Evolutionary conservation across 2,113 vertebrate genomes (phyloP), one percentile per base, ranked within the genome.

Genomic region (Trogon surrucura): DNA sequence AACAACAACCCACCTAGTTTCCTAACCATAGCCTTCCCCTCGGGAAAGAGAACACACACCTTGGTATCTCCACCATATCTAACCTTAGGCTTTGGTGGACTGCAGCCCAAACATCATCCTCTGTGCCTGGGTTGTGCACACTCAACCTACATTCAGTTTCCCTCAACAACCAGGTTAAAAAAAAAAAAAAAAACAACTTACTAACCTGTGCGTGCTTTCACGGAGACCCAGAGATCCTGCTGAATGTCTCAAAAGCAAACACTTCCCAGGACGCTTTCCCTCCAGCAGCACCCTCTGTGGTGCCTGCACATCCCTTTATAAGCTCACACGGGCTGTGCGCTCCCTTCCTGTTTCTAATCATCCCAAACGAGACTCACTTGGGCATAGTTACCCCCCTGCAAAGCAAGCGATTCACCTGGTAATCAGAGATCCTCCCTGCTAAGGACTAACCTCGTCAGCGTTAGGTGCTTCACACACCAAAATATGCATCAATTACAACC

Each of bases 81-180:
- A 16, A 16, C 15, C 51, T 23, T 44, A 65, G 7, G 13, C 51
- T 74, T 65, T 5, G 6, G 54, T 58, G 16, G 1, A 71, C 3
- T 3, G 7, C 47, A 81, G 26, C n/a, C 26, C 13, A 21, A 66
- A 41, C 29, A 12, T 17, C 1, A 3, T 2, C 7, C 20, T 7
- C 19, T 6, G 1, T 0, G 2, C 4, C 26, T 23, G 14, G 11
- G 10, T 4, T 16, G 5, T 5, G 9, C 27, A 34, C 22, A 6
- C 34, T 22, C 32, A 48, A n/a, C 53, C 13, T 22, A 34, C 13
- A 65, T 1, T 32, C 62, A 53, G 4, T 34, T 69, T 10, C 18
- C 26, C 20, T 26, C 2, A 2, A 56, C 14, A 27, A 3, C 10
- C 1, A 0, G 2, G 6, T 8, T 7, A 13, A 1, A 19, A 11